A percentile compares a stretch with the other conserved stretches of the same genome.
phyloP scores from a whole-genome alignment of 1,140 invertebrate genomes.

The Hylaeus anthracinus region DNA sequence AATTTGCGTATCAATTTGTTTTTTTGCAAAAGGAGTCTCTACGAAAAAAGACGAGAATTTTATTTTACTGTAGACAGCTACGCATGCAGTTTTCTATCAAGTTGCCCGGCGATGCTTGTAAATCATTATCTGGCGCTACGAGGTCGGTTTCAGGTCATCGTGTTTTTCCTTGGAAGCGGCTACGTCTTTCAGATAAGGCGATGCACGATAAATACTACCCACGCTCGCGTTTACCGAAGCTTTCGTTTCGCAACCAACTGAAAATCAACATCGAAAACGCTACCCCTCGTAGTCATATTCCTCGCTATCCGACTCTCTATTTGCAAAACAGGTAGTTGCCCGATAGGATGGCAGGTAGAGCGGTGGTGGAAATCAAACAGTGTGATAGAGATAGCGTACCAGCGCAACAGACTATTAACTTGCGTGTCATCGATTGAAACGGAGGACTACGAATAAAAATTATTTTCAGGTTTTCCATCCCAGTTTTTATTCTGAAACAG shows the following conservation, averaged over 20 bases:
- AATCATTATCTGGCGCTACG: constrained; percentile 44
- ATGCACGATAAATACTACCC: constrained; percentile 30
- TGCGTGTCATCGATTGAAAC: no score
- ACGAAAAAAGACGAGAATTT: constrained; percentile 7
- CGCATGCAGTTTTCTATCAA: background rate
- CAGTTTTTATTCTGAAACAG: no score
- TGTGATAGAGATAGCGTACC: no score
- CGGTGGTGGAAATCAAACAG: no score
- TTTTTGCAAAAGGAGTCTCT: background rate
- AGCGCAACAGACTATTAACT: no score
- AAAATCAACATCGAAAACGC: background rate
- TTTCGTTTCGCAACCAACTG: background rate
- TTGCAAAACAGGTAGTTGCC: no score
- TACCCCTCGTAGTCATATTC: no score
- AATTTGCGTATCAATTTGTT: background rate
- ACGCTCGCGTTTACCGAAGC: background rate
- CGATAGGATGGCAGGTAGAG: no score
- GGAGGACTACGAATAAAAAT: no score
- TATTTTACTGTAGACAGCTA: background rate
- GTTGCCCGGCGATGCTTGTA: background rate
- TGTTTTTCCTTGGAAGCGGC: constrained; percentile 39
- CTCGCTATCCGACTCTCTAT: no score
- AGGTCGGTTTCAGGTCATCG: constrained; percentile 50
- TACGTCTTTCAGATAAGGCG: constrained; percentile 38
- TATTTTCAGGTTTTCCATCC: no score